Base-by-base conservation (phyloP, 2,113 vertebrate genomes). In the Oreocharis arfaki region DNA sequence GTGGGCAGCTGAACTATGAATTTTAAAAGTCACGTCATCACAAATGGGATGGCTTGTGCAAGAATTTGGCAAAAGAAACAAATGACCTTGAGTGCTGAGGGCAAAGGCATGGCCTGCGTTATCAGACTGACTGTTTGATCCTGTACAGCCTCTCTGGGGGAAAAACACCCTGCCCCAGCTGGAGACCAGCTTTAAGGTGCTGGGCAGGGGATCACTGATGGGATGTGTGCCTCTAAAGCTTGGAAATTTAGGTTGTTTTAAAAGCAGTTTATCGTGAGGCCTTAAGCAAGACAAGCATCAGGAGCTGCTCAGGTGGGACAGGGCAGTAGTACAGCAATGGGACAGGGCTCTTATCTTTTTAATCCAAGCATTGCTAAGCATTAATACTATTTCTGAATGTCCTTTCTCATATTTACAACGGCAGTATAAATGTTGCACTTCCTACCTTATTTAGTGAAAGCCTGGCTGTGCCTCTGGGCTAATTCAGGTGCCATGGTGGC, bases 51-150 rank as follows among this genome's bases (percentile, higher is more conserved):
- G 71, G 42, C 22, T 94, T 78, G 35, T 77, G 88, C 47, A 89
- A 95, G 90, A 83, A 74, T 67, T 90, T 70, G 79, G 47, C 44
- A 65, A 52, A 44, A 53, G 49, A n/a, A 90, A 28, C 24, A 56
- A 75, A 39, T 71, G 32, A 56, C 35, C 56, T 63, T 0, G 0
- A 57, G 22, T 35, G 28, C 37, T 64, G 61, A 78, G 80, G 60
- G 16, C 64, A 50, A 26, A 90, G 60, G 8, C 64, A 27, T 0
- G 1, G 33, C n/a, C 68, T 59, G 60, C 0, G 0, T 59, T 89
- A 41, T 33, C 73, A 41, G 44, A 10, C 59, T 63, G 69, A 5
- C 32, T 44, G 19, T 39, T 0, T 16, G 11, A 65, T 49, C 41
- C 21, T 4, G 6, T 71, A 11, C 39, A 1, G 21, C 27, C 39